Conservation (phyloP, 2,797 vertebrate species). For the Yasuhikotakia modesta region DNA sequence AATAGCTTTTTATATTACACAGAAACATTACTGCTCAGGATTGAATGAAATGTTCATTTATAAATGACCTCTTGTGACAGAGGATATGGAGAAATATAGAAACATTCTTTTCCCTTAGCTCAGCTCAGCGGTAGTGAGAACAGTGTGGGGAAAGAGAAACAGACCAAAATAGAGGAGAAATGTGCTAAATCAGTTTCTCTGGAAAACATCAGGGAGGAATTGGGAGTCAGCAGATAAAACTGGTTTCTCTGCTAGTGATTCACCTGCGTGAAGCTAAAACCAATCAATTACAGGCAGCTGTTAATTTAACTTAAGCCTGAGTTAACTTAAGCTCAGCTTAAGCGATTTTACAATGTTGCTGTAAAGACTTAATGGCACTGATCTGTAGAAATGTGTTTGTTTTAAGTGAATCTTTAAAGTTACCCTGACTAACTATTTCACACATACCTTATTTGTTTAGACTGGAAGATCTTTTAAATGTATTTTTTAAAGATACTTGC, state of each 20-base stretch:
- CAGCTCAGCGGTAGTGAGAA: background rate
- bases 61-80: background rate
- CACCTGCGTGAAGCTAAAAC: background rate
- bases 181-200: constrained; percentile 1
- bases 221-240: background rate
- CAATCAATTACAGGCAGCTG: constrained; percentile 7
- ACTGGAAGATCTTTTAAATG: too few relatives aligned
- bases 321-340: too few relatives aligned
- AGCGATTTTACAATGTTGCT: background rate
- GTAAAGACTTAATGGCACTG: background rate
- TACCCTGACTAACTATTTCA: too few relatives aligned
- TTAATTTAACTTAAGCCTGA: background rate
- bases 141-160: background rate
- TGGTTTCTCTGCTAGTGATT: background rate
- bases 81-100: background rate
- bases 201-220: background rate
- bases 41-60: background rate
- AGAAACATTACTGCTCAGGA: background rate
- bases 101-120: background rate
- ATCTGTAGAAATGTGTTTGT: background rate
- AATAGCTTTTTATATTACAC: background rate
- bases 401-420: too few relatives aligned
- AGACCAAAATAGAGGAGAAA: constrained; percentile 7
- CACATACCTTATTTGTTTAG: too few relatives aligned
- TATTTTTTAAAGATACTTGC: too few relatives aligned